phyloP scores from a whole-genome alignment of 30 jellyfish, hydroid and myxozoan species.

The Chrysaora quinquecirrha region DNA sequence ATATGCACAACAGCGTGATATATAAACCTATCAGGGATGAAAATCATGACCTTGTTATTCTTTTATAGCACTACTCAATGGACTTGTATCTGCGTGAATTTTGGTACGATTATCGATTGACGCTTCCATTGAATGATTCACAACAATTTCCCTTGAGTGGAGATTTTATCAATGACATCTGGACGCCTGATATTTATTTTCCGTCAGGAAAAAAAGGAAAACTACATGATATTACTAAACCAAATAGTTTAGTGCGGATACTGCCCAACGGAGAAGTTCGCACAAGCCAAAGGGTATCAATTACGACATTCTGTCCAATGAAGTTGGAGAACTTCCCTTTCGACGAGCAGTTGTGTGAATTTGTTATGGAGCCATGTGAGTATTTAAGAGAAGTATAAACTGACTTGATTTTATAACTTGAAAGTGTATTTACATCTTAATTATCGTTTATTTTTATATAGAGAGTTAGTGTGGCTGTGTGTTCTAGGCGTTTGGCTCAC shows the following conservation, averaged over 20 bases:
- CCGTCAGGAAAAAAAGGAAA: conserved; percentile 83
- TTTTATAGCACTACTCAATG: conserved; percentile 74
- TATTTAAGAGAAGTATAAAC: background rate
- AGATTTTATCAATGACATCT: conserved; percentile 50
- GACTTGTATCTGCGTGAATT: conserved; percentile 78
- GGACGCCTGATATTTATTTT: conserved; percentile 94
- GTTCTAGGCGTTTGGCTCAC: no score
- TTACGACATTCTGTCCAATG: conserved; percentile 79
- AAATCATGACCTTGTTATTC: no score
- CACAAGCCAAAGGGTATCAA: conserved; percentile 83
- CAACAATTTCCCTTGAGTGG: conserved; percentile 74
- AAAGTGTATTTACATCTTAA: background rate
- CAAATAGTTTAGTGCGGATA: conserved; percentile 72
- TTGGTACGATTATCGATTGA: conserved; percentile 79
- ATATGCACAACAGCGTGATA: no score
- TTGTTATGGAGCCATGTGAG: conserved; percentile 81
- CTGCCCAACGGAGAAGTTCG: conserved; percentile 64
- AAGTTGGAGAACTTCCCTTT: conserved; percentile 78
- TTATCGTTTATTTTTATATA: no score
- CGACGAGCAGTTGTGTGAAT: conserved; percentile 74
- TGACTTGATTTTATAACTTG: no score
- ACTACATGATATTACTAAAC: conserved; percentile 78
- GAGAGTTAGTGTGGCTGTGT: no score
- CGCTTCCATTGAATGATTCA: conserved; percentile 10
- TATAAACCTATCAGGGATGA: no score